These are phyloP conservation scores for Leucophora obtusa DNA, from an alignment of 2,888 invertebrate species.

Conservation along the genomic window DNA sequence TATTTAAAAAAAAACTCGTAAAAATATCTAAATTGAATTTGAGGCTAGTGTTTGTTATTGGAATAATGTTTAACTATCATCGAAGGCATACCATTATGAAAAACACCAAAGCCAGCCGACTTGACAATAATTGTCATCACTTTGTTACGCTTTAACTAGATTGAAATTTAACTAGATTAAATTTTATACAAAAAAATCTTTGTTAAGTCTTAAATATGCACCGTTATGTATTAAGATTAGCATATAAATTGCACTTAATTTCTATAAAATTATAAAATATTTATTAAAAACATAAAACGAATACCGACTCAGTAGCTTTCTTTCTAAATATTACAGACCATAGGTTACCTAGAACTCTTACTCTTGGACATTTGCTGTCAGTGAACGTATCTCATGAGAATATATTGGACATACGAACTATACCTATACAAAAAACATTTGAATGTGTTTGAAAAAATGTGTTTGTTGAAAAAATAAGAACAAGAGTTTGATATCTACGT, in stretches of 20 bases:
- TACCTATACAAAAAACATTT: too few species aligned
- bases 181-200: conserved; percentile 42
- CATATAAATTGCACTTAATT: conserved; percentile 58
- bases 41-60: neutral
- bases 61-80: neutral
- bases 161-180: conserved; percentile 69
- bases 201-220: conserved; percentile 27
- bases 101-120: conserved; percentile 43
- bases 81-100: conserved; percentile 5
- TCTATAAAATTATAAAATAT: neutral
- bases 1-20: conserved; percentile 23
- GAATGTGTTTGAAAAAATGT: too few species aligned
- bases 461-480: conserved; percentile 2
- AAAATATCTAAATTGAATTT: conserved; percentile 17
- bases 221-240: conserved; percentile 38
- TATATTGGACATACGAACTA: too few species aligned
- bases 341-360: too few species aligned
- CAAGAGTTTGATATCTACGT: too few species aligned
- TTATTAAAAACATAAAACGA: conserved; percentile 5
- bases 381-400: too few species aligned
- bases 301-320: conserved; percentile 32
- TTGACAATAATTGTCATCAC: conserved; percentile 55
- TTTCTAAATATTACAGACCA: conserved; percentile 8
- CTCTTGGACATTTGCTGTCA: too few species aligned
- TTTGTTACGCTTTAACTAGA: conserved; percentile 67